Evolutionary conservation across 2,888 invertebrate species (phyloP), one percentile per base, ranked within the genome.

Genomic region (Diaperis boleti): DNA sequence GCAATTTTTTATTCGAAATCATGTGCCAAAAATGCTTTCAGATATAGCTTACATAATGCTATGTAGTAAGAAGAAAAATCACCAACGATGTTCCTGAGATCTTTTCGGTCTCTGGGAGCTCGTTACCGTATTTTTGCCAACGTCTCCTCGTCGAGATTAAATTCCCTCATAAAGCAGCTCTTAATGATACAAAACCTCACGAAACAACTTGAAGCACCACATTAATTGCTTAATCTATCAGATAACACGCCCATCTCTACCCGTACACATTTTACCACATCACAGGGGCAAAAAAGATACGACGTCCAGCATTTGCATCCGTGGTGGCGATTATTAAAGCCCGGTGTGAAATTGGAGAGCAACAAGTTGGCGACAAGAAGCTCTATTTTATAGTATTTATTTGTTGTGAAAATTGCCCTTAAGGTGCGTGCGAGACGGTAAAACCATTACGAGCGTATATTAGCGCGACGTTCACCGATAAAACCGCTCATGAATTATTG

Each of bases 201-300:
- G 76, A 78, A 74, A 76, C 74, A 71, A 71, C 69, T 70, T 67
- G 69, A 70, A 73, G 72, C 70, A 75, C 69, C 74, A 72, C 78
- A 78, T 78, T 78, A 78, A 79, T 79, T 79, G 77, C 78, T 79
- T 78, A 78, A 79, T 79, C 77, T 78, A 78, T 78, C 79, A 77
- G 78, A 78, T 78, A 78, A 78, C 74, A 71, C 69, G 65, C 72
- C 75, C 77, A 76, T 76, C 76, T 74, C 55, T 66, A 69, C 62
- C 69, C 61, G 67, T 66, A 73, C 70, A 73, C 75, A 76, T 72
- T 75, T 74, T 71, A 71, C 67, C 60, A 67, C 55, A 70, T 68
- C 70, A 49, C 37, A 33, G 45, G 35, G 52, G 39, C 42, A 10
- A 17, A 39, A 41, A 50, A 17, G n/a, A n/a, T n/a, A 57, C 11